phyloP scores from a whole-genome alignment of 1,140 invertebrate species.

The Frieseomelitta varia region DNA sequence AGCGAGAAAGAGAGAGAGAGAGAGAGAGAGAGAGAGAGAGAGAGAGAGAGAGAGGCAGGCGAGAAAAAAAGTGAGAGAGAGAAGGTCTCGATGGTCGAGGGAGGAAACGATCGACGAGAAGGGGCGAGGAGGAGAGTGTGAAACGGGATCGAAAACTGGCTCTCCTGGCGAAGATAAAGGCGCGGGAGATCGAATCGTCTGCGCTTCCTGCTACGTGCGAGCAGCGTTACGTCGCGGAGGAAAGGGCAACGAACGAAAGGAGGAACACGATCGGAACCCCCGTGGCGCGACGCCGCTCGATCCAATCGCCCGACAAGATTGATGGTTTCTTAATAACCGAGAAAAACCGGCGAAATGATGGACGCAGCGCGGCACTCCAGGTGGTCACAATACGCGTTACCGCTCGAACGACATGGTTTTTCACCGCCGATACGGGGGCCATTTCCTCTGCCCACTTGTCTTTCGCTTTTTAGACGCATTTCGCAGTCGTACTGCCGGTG shows the following conservation, averaged over 20 bases:
- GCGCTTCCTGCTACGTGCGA: conserved; percentile 39
- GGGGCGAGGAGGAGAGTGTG: not conserved
- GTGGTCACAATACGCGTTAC: conserved; percentile 69
- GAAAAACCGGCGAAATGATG: conserved; percentile 80
- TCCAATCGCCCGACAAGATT: conserved; percentile 74
- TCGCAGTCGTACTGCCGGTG: not conserved
- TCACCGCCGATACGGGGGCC: conserved; percentile 57
- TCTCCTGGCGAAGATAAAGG: conserved; percentile 29
- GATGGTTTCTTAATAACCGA: conserved; percentile 81
- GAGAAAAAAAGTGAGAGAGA: too few relatives aligned
- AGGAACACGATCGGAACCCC: conserved; percentile 61
- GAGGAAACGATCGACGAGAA: not conserved
- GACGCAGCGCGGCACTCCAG: conserved; percentile 68
- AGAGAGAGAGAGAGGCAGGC: not conserved
- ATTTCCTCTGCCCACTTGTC: conserved; percentile 48
- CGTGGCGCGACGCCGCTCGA: conserved; percentile 60
- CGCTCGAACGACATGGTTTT: conserved; percentile 70
- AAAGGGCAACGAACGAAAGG: conserved; percentile 48
- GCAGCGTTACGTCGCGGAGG: conserved; percentile 24
- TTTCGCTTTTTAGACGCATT: conserved; percentile 34
- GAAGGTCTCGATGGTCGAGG: not conserved
- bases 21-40: not conserved
- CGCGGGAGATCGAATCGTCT: conserved; percentile 18
- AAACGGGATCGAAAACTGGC: not conserved
- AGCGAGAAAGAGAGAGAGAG: not conserved